Percentiles rank a stretch among this genome's conserved stretches.
Conservation (phyloP, 2,113 vertebrate species). For the Cervus canadensis region DNA sequence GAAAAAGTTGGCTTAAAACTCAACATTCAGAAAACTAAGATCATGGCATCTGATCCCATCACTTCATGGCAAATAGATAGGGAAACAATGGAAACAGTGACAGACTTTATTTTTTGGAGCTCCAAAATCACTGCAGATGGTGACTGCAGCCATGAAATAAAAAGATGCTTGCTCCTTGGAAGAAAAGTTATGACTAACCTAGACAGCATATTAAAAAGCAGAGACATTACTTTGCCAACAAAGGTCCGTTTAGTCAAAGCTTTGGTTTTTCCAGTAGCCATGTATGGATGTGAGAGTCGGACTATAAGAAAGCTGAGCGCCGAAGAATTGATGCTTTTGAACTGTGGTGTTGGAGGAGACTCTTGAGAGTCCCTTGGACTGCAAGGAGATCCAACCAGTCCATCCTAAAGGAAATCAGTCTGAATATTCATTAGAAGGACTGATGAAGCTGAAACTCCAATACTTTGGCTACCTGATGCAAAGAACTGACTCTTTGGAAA, state of each 20-base stretch:
- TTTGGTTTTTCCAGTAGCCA: neutral
- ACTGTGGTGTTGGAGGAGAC: neutral
- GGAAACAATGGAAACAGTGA: no score
- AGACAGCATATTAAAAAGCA: neutral
- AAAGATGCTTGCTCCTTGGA: no score
- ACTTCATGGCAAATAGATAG: no score
- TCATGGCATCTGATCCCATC: no score
- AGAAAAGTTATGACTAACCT: no score
- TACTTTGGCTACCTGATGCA: neutral
- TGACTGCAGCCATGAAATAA: no score
- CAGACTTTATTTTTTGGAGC: no score
- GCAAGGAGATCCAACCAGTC: neutral
- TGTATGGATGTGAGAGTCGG: neutral
- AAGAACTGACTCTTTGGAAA: neutral
- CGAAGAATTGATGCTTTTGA: neutral
- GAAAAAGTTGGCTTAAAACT: no score
- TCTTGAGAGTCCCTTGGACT: neutral
- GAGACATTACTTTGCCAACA: neutral
- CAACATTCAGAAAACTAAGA: no score
- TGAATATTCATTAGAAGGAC: neutral
- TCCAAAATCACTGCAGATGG: no score
- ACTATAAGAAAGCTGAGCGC: neutral
- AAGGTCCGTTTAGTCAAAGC: neutral
- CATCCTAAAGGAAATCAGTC: neutral
- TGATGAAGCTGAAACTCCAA: neutral